A percentile compares a stretch with the other conserved stretches of the same genome.
These are phyloP conservation scores for Agonopterix alstromeriana DNA, from an alignment of 2,888 invertebrate genomes.

Conservation along the genomic window DNA sequence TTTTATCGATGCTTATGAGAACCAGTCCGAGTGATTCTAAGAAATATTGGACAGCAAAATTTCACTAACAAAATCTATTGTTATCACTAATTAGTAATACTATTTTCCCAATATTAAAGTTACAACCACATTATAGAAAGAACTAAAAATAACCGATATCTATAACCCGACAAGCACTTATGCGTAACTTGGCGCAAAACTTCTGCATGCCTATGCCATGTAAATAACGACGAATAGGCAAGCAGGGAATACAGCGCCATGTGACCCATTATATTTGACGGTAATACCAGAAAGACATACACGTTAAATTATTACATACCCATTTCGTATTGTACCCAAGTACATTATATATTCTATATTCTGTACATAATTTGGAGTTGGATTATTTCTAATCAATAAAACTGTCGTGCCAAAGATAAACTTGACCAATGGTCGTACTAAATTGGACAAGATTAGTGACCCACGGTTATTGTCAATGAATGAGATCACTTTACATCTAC, in stretches of 20 bases:
- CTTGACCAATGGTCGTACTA: not conserved
- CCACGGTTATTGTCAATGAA: constrained; percentile 4
- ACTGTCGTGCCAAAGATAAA: not conserved
- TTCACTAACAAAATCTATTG: not conserved
- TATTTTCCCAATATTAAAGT: not conserved
- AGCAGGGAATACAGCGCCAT: too few species aligned
- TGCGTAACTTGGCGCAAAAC: too few species aligned
- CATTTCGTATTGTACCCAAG: not conserved
- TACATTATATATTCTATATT: not conserved
- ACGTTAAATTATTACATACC: not conserved
- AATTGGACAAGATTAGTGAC: constrained; percentile 1
- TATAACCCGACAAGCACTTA: too few species aligned
- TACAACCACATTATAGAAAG: not conserved
- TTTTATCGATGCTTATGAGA: not conserved
- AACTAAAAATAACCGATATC: not conserved
- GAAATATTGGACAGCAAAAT: not conserved
- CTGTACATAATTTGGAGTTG: not conserved
- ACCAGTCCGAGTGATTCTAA: not conserved
- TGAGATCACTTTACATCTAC: constrained; percentile 4
- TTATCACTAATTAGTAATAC: not conserved
- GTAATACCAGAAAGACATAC: not conserved
- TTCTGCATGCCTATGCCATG: too few species aligned
- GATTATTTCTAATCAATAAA: not conserved
- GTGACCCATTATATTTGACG: not conserved
- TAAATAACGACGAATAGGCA: too few species aligned